Evolutionary conservation across 1,140 invertebrate genomes (phyloP).

Genomic region (Macrosteles quadrilineatus): DNA sequence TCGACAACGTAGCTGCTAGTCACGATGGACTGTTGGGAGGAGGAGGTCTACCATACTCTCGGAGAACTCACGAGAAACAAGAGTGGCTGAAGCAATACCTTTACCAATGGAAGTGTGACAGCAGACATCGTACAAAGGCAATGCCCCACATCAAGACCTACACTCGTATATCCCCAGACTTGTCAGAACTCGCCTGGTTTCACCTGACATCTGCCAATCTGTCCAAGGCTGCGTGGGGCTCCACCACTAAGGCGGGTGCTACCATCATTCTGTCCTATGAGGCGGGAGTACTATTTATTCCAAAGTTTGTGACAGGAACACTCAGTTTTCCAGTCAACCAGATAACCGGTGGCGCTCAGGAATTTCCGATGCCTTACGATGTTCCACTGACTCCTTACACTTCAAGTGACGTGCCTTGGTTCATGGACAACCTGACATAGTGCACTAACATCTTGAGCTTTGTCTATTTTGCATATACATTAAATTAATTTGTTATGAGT

Average conservation of each 20-base stretch:
- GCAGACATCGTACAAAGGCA: conserved; percentile 66
- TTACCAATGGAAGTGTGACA: conserved; percentile 80
- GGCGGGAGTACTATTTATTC: conserved; percentile 87
- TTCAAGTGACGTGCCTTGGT: conserved; percentile 54
- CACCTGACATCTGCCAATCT: conserved; percentile 90
- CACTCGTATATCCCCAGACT: conserved; percentile 69
- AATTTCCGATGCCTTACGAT: conserved; percentile 79
- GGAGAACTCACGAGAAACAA: conserved; percentile 80
- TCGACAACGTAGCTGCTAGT: conserved; percentile 78
- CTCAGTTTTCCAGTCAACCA: conserved; percentile 51
- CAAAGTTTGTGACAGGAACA: conserved; percentile 64
- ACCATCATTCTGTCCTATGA: conserved; percentile 81
- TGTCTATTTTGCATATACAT: too few relatives aligned
- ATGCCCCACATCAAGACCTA: conserved; percentile 97
- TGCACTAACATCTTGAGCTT: too few relatives aligned
- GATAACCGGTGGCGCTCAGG: conserved; percentile 49
- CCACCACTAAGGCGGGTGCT: conserved; percentile 61
- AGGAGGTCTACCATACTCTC: conserved; percentile 86
- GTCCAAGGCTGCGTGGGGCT: conserved; percentile 95
- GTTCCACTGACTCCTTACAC: conserved; percentile 68
- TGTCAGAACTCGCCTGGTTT: conserved; percentile 71
- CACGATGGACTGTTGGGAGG: conserved; percentile 83
- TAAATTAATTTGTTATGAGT: too few relatives aligned
- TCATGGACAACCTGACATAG: conserved; percentile 38
- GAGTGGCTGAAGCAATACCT: conserved; percentile 76